Conservation (phyloP, 2,113 vertebrate genomes). For the Corynorhinus townsendii region DNA sequence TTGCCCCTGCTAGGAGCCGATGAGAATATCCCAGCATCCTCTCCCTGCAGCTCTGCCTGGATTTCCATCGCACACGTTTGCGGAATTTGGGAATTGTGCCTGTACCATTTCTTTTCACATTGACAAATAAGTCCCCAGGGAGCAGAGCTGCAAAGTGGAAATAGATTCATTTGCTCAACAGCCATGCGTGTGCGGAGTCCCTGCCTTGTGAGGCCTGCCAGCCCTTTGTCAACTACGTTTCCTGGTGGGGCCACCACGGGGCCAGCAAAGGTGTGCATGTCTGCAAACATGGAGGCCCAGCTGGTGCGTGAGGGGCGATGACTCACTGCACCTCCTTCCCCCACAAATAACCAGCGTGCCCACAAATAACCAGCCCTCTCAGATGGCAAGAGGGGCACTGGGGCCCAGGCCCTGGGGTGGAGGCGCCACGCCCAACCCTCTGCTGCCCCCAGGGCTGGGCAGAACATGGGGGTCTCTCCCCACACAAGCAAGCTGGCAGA, state of each 20-base stretch:
- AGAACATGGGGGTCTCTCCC: background rate
- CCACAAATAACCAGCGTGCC: too few relatives aligned
- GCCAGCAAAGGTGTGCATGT: background rate
- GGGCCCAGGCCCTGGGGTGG: background rate
- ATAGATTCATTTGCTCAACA: background rate
- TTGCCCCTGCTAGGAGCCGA: background rate
- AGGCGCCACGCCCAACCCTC: too few relatives aligned
- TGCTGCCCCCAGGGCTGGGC: too few relatives aligned
- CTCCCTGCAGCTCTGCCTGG: background rate
- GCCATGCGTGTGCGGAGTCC: background rate
- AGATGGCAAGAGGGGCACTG: background rate
- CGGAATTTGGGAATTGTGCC: background rate
- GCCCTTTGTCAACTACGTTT: background rate
- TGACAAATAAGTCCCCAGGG: slow-evolving; percentile 1
- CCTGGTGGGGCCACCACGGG: background rate
- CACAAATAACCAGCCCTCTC: background rate
- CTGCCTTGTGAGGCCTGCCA: background rate
- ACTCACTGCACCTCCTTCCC: background rate
- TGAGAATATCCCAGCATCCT: background rate
- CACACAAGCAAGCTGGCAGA: background rate
- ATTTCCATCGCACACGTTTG: background rate
- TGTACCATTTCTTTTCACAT: background rate
- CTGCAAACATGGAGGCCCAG: background rate
- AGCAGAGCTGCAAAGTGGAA: background rate
- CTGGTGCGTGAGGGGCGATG: fast-evolving